Conservation (phyloP, 1,140 invertebrate genomes). For the Drosophila kikkawai region DNA sequence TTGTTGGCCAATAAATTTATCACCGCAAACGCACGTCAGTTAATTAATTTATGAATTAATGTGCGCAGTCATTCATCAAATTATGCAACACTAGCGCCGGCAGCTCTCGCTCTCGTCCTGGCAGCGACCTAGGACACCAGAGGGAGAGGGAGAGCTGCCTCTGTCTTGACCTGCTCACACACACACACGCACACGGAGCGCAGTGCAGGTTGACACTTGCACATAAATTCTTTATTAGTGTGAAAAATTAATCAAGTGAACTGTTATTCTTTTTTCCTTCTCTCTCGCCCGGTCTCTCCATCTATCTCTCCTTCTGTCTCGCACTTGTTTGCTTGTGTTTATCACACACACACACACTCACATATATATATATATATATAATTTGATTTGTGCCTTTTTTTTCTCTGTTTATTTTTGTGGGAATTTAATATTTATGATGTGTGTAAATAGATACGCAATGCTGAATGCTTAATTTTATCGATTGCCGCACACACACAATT, state of each 20-base stretch:
- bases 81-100: conserved; percentile 41
- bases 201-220: conserved; percentile 78
- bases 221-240: conserved; percentile 82
- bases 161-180: conserved; percentile 70
- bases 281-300: not conserved
- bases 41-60: conserved; percentile 83
- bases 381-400: conserved; percentile 30
- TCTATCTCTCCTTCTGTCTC: conserved; percentile 16
- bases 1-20: conserved; percentile 60
- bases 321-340: conserved; percentile 30
- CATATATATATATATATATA: not conserved
- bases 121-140: conserved; percentile 43
- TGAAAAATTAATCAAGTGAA: conserved; percentile 82
- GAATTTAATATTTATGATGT: conserved; percentile 80
- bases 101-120: conserved; percentile 7
- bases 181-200: conserved; percentile 34
- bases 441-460: conserved; percentile 80
- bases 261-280: conserved; percentile 43
- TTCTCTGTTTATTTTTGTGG: conserved; percentile 62
- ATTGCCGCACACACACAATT: conserved; percentile 52
- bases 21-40: conserved; percentile 56
- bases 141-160: not conserved
- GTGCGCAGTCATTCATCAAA: conserved; percentile 81
- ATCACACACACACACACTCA: not conserved
- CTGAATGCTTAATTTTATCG: conserved; percentile 77